Base-by-base conservation (phyloP, 2,797 vertebrate genomes). In the Dallia pectoralis region DNA sequence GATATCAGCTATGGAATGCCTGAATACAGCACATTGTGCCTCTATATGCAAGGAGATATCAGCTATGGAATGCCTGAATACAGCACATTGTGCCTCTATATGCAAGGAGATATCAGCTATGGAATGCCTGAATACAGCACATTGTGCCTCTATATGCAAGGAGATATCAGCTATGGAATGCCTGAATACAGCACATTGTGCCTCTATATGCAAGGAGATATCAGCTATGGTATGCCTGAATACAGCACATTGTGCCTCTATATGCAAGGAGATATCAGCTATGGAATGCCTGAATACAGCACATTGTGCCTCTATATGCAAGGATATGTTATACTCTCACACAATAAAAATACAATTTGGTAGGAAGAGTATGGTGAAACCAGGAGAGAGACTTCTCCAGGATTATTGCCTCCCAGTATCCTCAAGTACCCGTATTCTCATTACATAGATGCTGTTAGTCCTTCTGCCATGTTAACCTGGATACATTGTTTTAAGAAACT, bases 401-500 rank as follows among this genome's bases (percentile, higher is more conserved):
- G 81, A 48, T 40, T 25, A 73, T 70, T 75, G 48, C 29, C 74
- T 76, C 75, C 76, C 67, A 56, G 65, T 71, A 83, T 77, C 69
- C 76, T 66, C 4, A 76, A 77, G 80, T 73, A 69, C 76, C 61
- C 74, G 8, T 77, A 73, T 78, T 82, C 75, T 81, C 81, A 82
- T 85, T 79, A 87, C 81, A 77, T 72, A 79, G 73, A 76, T 78
- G 66, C 30, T 71, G 49, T 25, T 44, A 11, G 8, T 30, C 18
- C 74, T 69, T 69, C 61, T 62, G 14, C 75, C 40, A 44, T 44
- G 9, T 44, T 44, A 44, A 44, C 40, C 40, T 72, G 74, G 74
- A 44, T 32, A 69, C 30, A 11, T 33, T 64, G 62, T 32, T 64
- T 64, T 33, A 33, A 29, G 79, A 73, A 70, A 76, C 69, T 81